Evolutionary conservation across 2,113 vertebrate genomes (phyloP).

Genomic region (Lepisosteus oculatus): DNA sequence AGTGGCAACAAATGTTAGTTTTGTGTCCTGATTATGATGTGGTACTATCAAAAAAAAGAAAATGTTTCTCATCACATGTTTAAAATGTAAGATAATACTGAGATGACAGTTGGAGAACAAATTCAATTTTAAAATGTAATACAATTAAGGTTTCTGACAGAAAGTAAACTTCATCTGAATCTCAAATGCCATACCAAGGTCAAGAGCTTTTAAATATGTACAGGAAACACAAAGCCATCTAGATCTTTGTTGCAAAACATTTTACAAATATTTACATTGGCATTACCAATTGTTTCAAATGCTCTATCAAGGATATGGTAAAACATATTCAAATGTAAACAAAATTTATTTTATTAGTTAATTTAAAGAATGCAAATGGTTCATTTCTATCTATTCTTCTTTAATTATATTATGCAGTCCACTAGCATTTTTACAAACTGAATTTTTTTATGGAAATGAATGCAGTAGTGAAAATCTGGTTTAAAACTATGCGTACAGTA

Average conservation of each 20-base stretch:
- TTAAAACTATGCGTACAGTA: not conserved
- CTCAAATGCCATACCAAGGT: constrained; percentile 13
- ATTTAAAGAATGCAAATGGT: no score
- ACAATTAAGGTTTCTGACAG: not conserved
- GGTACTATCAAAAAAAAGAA: not conserved
- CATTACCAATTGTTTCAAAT: constrained; percentile 17
- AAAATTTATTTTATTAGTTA: no score
- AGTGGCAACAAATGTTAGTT: constrained; percentile 48
- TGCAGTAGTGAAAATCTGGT: no score
- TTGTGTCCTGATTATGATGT: constrained; percentile 28
- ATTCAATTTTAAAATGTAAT: not conserved
- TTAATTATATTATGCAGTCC: no score
- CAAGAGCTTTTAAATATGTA: constrained; percentile 5
- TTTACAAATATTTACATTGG: constrained; percentile 67
- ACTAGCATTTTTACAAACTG: no score
- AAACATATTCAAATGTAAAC: no score
- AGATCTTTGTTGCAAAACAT: constrained; percentile 38
- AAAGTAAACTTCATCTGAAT: not conserved
- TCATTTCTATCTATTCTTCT: no score
- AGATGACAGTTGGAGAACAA: not conserved
- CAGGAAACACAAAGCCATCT: constrained; percentile 19
- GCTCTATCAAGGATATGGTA: no score
- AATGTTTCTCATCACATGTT: not conserved
- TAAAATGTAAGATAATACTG: not conserved
- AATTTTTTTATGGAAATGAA: not conserved